These are phyloP conservation scores for Zingel zingel DNA, from an alignment of 2,113 vertebrate species.

Conservation along the genomic window DNA sequence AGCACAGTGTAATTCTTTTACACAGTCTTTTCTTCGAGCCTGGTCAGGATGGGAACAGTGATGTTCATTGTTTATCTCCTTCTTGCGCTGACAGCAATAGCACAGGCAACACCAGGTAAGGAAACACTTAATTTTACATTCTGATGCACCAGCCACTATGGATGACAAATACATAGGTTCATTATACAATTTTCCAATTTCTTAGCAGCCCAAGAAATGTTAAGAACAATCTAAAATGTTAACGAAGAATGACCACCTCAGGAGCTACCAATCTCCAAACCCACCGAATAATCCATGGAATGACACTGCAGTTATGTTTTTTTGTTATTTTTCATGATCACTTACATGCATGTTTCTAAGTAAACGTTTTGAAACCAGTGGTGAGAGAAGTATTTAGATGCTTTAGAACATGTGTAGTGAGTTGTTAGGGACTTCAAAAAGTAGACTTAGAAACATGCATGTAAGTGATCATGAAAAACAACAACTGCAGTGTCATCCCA, in stretches of 20 bases:
- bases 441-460: no score
- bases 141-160: background rate
- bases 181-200: background rate
- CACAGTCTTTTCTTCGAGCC: slow-evolving; percentile 19
- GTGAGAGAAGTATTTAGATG: no score
- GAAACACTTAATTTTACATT: slow-evolving; percentile 3
- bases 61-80: slow-evolving; percentile 66
- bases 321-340: background rate
- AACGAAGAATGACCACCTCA: background rate
- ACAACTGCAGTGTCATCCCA: no score
- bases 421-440: no score
- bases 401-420: no score
- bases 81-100: slow-evolving; percentile 44
- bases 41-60: slow-evolving; percentile 63
- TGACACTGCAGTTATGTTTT: background rate
- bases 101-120: slow-evolving; percentile 69
- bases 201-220: no score
- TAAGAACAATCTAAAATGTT: background rate
- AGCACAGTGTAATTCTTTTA: slow-evolving; percentile 11
- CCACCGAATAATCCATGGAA: background rate
- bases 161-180: background rate
- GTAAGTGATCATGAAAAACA: no score
- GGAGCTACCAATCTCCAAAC: background rate
- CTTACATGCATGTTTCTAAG: background rate
- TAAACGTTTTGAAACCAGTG: background rate